These are phyloP conservation scores for Eidolon dupreanum DNA, from an alignment of 2,797 vertebrate species.

Conservation along the genomic window DNA sequence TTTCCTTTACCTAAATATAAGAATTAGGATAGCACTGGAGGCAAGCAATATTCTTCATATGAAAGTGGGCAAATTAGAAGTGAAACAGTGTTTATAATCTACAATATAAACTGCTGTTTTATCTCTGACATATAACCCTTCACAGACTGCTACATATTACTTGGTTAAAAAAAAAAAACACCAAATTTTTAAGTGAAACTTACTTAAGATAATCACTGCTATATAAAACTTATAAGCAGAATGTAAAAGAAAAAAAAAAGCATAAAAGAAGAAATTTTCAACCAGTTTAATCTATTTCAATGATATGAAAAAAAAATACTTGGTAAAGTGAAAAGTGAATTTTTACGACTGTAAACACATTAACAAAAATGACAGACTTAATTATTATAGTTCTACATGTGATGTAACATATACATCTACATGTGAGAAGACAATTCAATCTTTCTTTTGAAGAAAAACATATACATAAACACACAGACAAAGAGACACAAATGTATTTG, in stretches of 20 bases:
- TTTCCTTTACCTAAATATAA: conserved; percentile 42
- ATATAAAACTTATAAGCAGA: conserved; percentile 46
- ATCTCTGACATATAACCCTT: conserved; percentile 10
- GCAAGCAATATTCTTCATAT: conserved; percentile 41
- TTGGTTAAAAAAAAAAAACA: conserved; percentile 12
- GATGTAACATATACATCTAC: conserved; percentile 75
- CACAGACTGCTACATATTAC: neutral
- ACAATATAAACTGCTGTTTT: conserved; percentile 36
- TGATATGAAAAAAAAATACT: conserved; percentile 51
- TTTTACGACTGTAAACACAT: conserved; percentile 65
- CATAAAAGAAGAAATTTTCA: conserved; percentile 51
- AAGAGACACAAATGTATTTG: conserved; percentile 68
- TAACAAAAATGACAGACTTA: conserved; percentile 70
- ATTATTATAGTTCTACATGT: conserved; percentile 65
- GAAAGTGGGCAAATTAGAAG: conserved; percentile 25
- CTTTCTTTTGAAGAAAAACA: conserved; percentile 71
- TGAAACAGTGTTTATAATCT: conserved; percentile 31
- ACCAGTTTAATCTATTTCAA: conserved; percentile 50
- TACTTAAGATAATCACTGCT: conserved; percentile 46
- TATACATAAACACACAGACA: conserved; percentile 78
- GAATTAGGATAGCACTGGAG: neutral
- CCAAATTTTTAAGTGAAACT: conserved; percentile 10
- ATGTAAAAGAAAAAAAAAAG: conserved; percentile 52
- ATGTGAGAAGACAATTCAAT: conserved; percentile 67
- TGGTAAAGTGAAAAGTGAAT: conserved; percentile 54